phyloP scores from a whole-genome alignment of 1,140 invertebrate genomes.

The Microplitis demolitor region DNA sequence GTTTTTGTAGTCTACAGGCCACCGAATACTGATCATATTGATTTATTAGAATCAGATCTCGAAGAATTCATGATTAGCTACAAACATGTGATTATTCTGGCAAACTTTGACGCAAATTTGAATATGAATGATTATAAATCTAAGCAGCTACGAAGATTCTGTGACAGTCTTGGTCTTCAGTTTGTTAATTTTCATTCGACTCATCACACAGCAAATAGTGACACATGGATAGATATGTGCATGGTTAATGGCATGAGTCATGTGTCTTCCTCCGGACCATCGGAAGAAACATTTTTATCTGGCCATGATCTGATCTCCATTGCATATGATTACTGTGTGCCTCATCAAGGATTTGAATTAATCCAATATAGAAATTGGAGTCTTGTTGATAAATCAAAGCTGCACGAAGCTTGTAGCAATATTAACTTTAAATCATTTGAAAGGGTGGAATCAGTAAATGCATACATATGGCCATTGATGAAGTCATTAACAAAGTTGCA shows the following conservation, averaged over 20 bases:
- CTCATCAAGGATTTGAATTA: not conserved
- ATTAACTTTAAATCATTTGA: too few relatives aligned
- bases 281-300: not conserved
- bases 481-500: too few relatives aligned
- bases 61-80: not conserved
- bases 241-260: not conserved
- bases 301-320: too few relatives aligned
- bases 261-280: not conserved
- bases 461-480: too few relatives aligned
- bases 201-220: not conserved
- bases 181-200: slow-evolving; percentile 10
- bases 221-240: slow-evolving; percentile 11
- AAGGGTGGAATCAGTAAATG: too few relatives aligned
- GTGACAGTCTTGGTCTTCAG: not conserved
- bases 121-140: not conserved
- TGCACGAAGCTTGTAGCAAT: too few relatives aligned
- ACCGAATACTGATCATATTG: not conserved
- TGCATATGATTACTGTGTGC: not conserved
- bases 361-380: not conserved
- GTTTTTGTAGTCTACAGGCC: slow-evolving; percentile 14
- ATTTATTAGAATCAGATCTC: slow-evolving; percentile 2
- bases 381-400: not conserved
- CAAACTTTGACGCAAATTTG: not conserved
- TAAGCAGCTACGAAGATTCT: not conserved
- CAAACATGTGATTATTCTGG: not conserved